Conservation (phyloP, 2,797 vertebrate species). For the Chanos chanos region DNA sequence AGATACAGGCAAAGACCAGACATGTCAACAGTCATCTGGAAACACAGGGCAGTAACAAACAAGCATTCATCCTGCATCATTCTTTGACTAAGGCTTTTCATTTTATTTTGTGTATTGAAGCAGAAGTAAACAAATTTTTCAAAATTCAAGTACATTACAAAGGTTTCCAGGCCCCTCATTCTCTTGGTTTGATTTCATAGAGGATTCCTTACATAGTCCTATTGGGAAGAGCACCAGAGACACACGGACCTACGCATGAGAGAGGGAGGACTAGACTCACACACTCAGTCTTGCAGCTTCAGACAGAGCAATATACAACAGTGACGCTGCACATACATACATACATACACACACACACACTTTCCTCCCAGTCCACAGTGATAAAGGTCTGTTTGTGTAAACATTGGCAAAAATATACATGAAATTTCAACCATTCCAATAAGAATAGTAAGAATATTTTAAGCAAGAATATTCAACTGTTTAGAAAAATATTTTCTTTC, state of each 20-base stretch:
- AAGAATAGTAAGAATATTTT: slow-evolving; percentile 49
- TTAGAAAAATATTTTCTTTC: slow-evolving; percentile 35
- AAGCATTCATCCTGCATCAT: slow-evolving; percentile 3
- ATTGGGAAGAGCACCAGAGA: slow-evolving; percentile 70
- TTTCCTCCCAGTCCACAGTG: slow-evolving; percentile 70
- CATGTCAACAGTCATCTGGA: too few species aligned
- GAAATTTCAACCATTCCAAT: slow-evolving; percentile 50
- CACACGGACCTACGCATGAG: slow-evolving; percentile 69
- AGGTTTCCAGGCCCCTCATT: slow-evolving; percentile 55
- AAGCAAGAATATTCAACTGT: slow-evolving; percentile 55
- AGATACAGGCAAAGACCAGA: too few species aligned
- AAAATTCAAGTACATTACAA: slow-evolving; percentile 69
- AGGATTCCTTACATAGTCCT: slow-evolving; percentile 66
- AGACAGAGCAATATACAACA: slow-evolving; percentile 32
- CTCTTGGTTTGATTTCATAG: slow-evolving; percentile 63
- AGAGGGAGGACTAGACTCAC: slow-evolving; percentile 52
- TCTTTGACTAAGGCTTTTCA: slow-evolving; percentile 36
- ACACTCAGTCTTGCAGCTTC: background rate
- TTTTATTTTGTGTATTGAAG: slow-evolving; percentile 70
- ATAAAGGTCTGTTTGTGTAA: slow-evolving; percentile 75
- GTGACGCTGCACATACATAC: slow-evolving; percentile 44
- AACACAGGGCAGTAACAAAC: background rate
- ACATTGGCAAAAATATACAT: slow-evolving; percentile 59
- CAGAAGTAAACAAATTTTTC: slow-evolving; percentile 53
- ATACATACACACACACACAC: background rate